These are phyloP conservation scores for Papilio demoleus DNA, from an alignment of 2,888 invertebrate species.

Conservation along the genomic window DNA sequence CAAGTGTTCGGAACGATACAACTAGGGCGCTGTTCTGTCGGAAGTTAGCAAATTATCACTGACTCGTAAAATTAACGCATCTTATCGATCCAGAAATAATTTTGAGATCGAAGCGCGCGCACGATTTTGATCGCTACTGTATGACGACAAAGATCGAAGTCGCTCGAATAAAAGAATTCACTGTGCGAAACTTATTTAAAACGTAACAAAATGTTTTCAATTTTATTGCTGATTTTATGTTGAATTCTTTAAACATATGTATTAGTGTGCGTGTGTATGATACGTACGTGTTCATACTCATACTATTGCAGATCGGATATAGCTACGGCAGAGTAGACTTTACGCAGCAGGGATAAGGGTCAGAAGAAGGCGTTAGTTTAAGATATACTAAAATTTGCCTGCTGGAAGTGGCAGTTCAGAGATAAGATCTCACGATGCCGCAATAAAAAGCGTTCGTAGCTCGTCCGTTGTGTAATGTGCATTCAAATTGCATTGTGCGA, in stretches of 20 bases:
- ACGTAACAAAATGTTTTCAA: slow-evolving; percentile 83
- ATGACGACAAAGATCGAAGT: slow-evolving; percentile 66
- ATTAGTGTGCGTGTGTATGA: slow-evolving; percentile 67
- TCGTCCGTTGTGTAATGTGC: slow-evolving; percentile 84
- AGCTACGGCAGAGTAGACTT: slow-evolving; percentile 59
- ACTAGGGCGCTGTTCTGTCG: slow-evolving; percentile 81
- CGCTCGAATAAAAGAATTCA: slow-evolving; percentile 53
- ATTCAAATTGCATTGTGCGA: slow-evolving; percentile 84
- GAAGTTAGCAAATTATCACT: slow-evolving; percentile 84
- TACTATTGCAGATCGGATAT: slow-evolving; percentile 55
- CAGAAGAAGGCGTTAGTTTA: slow-evolving; percentile 58
- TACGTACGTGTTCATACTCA: slow-evolving; percentile 66
- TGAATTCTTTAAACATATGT: slow-evolving; percentile 79
- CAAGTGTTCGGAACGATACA: slow-evolving; percentile 78
- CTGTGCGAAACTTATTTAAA: slow-evolving; percentile 79
- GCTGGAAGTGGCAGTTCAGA: slow-evolving; percentile 83
- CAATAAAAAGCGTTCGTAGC: slow-evolving; percentile 83
- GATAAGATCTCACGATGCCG: slow-evolving; percentile 84
- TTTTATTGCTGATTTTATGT: slow-evolving; percentile 83
- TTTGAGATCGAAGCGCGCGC: slow-evolving; percentile 58
- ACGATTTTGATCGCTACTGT: slow-evolving; percentile 65
- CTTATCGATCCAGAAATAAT: slow-evolving; percentile 82
- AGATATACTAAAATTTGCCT: slow-evolving; percentile 80
- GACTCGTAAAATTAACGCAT: slow-evolving; percentile 83
- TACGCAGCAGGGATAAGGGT: slow-evolving; percentile 63